Conservation (phyloP, 2,888 invertebrate genomes). For the Lochmaea crataegi region DNA sequence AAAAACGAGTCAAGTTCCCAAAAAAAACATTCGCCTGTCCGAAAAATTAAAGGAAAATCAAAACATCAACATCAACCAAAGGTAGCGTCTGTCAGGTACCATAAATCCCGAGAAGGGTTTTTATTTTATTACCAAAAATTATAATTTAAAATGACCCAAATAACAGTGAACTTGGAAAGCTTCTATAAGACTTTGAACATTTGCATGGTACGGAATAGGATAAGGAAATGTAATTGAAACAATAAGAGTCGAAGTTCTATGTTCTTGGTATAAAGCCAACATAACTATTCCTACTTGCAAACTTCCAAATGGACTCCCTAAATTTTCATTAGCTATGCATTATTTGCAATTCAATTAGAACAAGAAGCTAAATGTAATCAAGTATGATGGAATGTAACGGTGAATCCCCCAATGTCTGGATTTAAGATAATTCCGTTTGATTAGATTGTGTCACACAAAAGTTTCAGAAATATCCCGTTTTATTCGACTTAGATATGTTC, state of each 20-base stretch:
- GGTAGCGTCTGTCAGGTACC: too few relatives aligned
- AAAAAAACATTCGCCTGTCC: too few relatives aligned
- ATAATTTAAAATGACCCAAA: too few relatives aligned
- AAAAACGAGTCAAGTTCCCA: too few relatives aligned
- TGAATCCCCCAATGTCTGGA: conserved; percentile 3
- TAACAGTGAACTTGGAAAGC: too few relatives aligned
- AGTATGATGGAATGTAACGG: conserved; percentile 19
- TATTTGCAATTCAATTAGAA: conserved; percentile 33
- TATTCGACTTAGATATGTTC: neutral
- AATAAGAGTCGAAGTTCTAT: neutral
- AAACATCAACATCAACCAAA: too few relatives aligned
- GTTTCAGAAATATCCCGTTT: neutral
- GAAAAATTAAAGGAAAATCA: too few relatives aligned
- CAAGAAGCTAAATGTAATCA: conserved; percentile 22
- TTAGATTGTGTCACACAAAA: neutral
- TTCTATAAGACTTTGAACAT: neutral
- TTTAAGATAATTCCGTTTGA: conserved; percentile 18
- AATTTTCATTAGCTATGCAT: conserved; percentile 23
- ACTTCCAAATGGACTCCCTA: conserved; percentile 15
- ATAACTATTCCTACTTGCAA: conserved; percentile 4
- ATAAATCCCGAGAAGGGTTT: too few relatives aligned
- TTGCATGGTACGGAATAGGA: too few relatives aligned
- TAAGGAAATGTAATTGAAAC: neutral
- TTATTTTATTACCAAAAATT: too few relatives aligned
- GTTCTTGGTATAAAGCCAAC: neutral